A percentile compares a stretch with the other conserved stretches of the same genome.
These are phyloP conservation scores for Hirtodrosophila cameraria DNA, from an alignment of 2,888 invertebrate genomes.

Conservation along the genomic window DNA sequence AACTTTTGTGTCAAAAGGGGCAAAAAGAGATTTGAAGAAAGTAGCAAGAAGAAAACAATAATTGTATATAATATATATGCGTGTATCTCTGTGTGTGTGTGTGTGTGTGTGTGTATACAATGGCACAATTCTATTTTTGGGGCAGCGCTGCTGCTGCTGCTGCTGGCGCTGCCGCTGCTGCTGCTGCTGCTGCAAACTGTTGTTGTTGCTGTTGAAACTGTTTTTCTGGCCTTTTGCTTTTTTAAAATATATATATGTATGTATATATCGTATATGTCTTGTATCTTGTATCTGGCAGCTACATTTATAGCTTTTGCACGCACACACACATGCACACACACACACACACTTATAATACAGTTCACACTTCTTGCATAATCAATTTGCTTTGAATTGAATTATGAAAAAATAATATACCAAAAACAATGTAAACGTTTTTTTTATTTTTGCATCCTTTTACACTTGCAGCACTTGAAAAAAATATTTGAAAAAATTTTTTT, in stretches of 20 bases:
- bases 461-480: conserved; percentile 48
- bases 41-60: conserved; percentile 3
- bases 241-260: no score
- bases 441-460: conserved; percentile 12
- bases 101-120: conserved; percentile 36
- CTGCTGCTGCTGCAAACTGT: conserved; percentile 14
- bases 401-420: conserved; percentile 1
- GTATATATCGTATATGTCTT: no score
- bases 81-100: conserved; percentile 7
- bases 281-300: conserved; percentile 46
- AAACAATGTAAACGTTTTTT: conserved; percentile 1
- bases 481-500: conserved; percentile 32
- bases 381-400: background rate
- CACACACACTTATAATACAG: conserved; percentile 24
- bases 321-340: conserved; percentile 49
- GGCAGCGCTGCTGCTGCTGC: conserved; percentile 18
- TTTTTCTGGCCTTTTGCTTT: conserved; percentile 36
- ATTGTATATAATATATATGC: background rate
- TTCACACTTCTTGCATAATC: conserved; percentile 64
- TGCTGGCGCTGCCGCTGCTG: conserved; percentile 5
- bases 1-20: conserved; percentile 2
- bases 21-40: background rate
- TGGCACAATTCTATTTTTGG: conserved; percentile 64
- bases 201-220: conserved; percentile 43
- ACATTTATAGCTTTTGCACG: conserved; percentile 54